A percentile compares a stretch with the other conserved stretches of the same genome.
Conservation (phyloP, 2,888 invertebrate species). For the Argyresthia albistria region DNA sequence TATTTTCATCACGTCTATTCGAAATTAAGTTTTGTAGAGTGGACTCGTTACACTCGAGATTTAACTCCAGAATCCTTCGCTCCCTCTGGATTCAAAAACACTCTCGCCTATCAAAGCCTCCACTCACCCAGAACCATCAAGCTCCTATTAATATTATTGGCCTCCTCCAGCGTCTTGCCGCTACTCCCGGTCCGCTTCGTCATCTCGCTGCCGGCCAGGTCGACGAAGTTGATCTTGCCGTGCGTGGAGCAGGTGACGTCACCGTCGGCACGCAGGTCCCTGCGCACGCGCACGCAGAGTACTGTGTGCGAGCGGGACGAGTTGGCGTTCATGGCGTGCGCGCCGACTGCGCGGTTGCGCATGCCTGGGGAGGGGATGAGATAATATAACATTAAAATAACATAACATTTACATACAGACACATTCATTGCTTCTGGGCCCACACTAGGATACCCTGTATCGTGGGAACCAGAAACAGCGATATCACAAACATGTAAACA, state of each 20-base stretch:
- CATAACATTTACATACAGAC: too few species aligned
- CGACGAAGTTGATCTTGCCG: slow-evolving; percentile 96
- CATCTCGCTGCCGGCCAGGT: slow-evolving; percentile 97
- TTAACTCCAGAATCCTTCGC: too few species aligned
- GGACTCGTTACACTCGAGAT: too few species aligned
- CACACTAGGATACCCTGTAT: too few species aligned
- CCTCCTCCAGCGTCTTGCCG: slow-evolving; percentile 91
- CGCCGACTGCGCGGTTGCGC: slow-evolving; percentile 90
- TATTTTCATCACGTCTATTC: too few species aligned
- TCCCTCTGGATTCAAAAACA: too few species aligned
- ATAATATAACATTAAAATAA: too few species aligned
- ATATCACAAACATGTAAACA: too few species aligned
- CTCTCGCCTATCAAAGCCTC: too few species aligned
- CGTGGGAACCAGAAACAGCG: too few species aligned
- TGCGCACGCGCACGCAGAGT: slow-evolving; percentile 90
- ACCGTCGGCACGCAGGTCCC: slow-evolving; percentile 85
- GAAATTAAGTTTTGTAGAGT: too few species aligned
- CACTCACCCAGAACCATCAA: slow-evolving; percentile 89
- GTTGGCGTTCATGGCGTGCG: slow-evolving; percentile 94
- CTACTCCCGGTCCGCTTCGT: slow-evolving; percentile 92
- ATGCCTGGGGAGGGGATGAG: slow-evolving; percentile 75
- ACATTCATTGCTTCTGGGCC: too few species aligned
- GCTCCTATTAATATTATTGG: slow-evolving; percentile 97
- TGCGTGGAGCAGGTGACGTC: slow-evolving; percentile 91
- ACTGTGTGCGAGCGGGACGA: slow-evolving; percentile 94